Evolutionary conservation across 2,797 vertebrate species (phyloP), one percentile per base, ranked within the genome.

Genomic region (Argyrosomus regius): DNA sequence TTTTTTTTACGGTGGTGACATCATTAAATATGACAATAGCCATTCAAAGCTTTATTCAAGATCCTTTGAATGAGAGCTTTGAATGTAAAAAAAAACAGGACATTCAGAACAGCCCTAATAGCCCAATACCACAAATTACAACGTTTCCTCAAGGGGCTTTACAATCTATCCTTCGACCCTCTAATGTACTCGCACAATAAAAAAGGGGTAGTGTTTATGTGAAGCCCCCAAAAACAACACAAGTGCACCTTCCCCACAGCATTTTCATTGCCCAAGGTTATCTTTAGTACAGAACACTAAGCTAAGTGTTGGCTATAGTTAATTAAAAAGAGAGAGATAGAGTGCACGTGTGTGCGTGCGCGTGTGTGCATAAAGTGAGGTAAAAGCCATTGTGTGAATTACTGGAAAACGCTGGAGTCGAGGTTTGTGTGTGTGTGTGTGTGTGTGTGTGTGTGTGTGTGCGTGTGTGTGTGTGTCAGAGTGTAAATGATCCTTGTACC

Each of bases 401-500:
- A 59, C 12, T 31, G 24, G n/a, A 56, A 52, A 59, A 28, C 9
- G 3, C 43, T 22, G 20, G 45, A 35, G 46, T 53, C 17, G 3
- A 59, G 11, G 26, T 63, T 35, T 62, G 63, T 78, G 22, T 59
- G 10, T 78, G 66, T 56, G 7, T 39, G 35, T 39, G 26, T 26
- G 35, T 39, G n/a, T n/a, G n/a, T n/a, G n/a, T n/a, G n/a, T n/a
- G n/a, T n/a, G n/a, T n/a, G n/a, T n/a, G n/a, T n/a, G n/a, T n/a
- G n/a, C n/a, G 22, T 59, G 10, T 78, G 66, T 56, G 7, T 39
- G 35, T 39, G 26, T 26, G 35, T 39, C 35, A 39, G 35, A 17
- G 20, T 64, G 31, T 12, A 64, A 78, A 77, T 89, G 89, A 91
- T 90, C 92, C 72, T 94, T 95, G 93, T 74, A 92, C 91, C 68